A percentile compares a stretch with the other conserved stretches of the same genome.
phyloP scores from a whole-genome alignment of 1,140 invertebrate genomes.

The Diuraphis noxia region DNA sequence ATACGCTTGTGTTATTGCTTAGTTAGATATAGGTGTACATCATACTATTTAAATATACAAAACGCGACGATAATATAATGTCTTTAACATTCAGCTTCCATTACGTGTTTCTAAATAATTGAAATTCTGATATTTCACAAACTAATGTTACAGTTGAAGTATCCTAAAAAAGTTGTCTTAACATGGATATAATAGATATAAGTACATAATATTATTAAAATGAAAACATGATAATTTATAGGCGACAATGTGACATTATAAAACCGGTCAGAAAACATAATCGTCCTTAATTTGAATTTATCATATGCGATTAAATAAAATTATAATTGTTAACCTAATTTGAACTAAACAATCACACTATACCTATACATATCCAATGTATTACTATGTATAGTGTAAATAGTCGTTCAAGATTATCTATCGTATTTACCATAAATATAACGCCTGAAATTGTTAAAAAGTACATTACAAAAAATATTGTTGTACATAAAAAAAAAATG shows the following conservation, averaged over 20 bases:
- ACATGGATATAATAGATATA: no score
- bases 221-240: constrained; percentile 4
- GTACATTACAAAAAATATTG: background rate
- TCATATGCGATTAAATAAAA: background rate
- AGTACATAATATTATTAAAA: background rate
- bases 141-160: background rate
- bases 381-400: background rate
- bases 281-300: background rate
- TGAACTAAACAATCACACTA: background rate
- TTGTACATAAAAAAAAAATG: background rate
- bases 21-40: background rate
- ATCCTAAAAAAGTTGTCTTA: background rate
- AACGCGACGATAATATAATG: background rate
- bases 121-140: background rate
- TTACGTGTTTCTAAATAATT: background rate
- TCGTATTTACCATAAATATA: background rate
- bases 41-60: background rate
- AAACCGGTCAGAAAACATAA: constrained; percentile 1
- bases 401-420: background rate
- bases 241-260: background rate
- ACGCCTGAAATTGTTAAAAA: background rate
- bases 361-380: background rate
- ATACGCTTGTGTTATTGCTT: background rate
- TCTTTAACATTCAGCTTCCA: background rate
- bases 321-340: background rate